Conservation (phyloP, 2,113 vertebrate genomes). For the Mormyrus iriodes region DNA sequence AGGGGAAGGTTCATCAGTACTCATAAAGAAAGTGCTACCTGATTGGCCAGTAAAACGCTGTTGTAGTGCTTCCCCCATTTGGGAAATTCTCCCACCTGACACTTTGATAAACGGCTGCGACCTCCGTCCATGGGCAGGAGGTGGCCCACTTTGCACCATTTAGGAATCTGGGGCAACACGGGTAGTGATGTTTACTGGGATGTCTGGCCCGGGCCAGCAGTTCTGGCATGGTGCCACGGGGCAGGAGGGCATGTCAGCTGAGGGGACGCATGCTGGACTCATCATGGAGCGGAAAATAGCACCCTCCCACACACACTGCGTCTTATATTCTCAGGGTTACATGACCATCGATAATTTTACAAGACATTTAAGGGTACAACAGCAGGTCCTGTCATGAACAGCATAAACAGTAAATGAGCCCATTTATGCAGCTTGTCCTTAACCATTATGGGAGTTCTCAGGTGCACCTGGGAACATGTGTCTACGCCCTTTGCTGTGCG, state of each 20-base stretch:
- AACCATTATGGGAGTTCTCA: neutral
- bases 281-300: neutral
- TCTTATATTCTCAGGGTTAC: neutral
- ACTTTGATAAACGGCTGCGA: constrained; percentile 63
- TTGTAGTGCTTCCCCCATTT: neutral
- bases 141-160: constrained; percentile 54
- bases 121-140: constrained; percentile 56
- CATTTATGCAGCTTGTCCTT: neutral
- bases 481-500: neutral
- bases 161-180: constrained; percentile 59
- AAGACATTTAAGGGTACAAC: neutral
- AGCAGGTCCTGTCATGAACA: neutral
- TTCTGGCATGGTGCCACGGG: constrained; percentile 35
- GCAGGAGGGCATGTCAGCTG: constrained; percentile 44
- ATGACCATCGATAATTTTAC: neutral
- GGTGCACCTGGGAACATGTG: neutral
- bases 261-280: constrained; percentile 19
- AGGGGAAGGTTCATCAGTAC: neutral
- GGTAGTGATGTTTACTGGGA: constrained; percentile 49
- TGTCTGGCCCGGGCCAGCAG: constrained; percentile 28
- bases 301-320: neutral
- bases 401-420: too few relatives aligned
- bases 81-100: constrained; percentile 41
- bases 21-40: neutral
- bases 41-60: neutral